These are phyloP conservation scores for Halcyon badia DNA, from an alignment of 2,797 vertebrate species.

Conservation along the genomic window DNA sequence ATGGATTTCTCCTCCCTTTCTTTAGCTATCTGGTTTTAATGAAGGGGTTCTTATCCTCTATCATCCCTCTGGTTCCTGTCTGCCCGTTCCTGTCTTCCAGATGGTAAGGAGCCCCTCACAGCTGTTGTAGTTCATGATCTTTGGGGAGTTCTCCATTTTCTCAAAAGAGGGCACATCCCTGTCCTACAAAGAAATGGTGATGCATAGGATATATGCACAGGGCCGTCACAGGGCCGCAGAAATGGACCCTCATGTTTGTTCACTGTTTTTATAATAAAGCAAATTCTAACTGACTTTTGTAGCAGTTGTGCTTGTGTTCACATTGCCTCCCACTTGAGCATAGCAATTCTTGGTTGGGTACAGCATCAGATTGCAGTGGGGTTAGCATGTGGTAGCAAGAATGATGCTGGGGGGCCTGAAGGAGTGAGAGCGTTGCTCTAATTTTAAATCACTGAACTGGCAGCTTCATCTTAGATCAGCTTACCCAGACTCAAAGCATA, in stretches of 20 bases:
- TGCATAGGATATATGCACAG: neutral
- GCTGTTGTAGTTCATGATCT: neutral
- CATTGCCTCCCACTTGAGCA: conserved; percentile 34
- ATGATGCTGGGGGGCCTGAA: conserved; percentile 14
- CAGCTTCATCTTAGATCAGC: conserved; percentile 26
- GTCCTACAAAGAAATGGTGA: neutral
- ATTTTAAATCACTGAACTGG: conserved; percentile 47
- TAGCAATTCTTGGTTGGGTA: neutral
- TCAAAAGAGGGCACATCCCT: neutral
- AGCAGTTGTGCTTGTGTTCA: neutral
- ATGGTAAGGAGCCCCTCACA: neutral
- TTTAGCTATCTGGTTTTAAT: neutral
- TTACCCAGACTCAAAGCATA: conserved; percentile 46
- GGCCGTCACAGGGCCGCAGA: fast-evolving
- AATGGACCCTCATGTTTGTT: neutral
- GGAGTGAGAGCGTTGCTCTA: conserved; percentile 44
- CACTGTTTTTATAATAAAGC: neutral
- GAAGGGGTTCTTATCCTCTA: neutral
- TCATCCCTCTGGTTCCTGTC: neutral
- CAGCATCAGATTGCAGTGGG: conserved; percentile 59
- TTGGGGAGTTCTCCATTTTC: neutral
- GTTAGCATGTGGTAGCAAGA: conserved; percentile 50
- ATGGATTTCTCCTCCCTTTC: neutral
- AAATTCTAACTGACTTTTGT: conserved; percentile 17
- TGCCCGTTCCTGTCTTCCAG: neutral